A percentile compares a stretch with the other conserved stretches of the same genome.
phyloP scores from a whole-genome alignment of 1,140 invertebrate genomes.

The Nasonia vitripennis region DNA sequence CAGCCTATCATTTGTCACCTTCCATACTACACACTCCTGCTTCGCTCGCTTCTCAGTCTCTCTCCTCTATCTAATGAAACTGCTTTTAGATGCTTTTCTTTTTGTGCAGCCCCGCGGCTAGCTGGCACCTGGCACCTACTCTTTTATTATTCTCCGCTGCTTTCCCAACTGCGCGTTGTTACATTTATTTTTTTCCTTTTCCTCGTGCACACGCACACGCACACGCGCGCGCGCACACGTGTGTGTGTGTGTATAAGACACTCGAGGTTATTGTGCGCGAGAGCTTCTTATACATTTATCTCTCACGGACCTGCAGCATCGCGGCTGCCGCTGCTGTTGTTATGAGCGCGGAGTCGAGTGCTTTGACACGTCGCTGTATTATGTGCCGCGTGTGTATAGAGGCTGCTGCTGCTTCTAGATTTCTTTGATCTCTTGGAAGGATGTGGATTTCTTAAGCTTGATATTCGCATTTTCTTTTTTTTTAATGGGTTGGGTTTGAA shows the following conservation, averaged over 20 bases:
- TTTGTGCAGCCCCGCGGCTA: slow-evolving; percentile 40
- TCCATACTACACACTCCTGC: not conserved
- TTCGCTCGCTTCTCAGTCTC: not conserved
- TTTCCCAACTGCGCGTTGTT: slow-evolving; percentile 34
- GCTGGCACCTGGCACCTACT: slow-evolving; percentile 64
- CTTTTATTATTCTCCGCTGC: slow-evolving; percentile 63
- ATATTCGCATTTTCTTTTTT: not conserved
- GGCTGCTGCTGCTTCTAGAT: not conserved
- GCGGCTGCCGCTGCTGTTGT: too few relatives aligned
- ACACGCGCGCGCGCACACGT: too few relatives aligned
- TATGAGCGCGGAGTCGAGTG: slow-evolving; percentile 1
- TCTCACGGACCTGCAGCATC: not conserved
- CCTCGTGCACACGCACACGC: too few relatives aligned
- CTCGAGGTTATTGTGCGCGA: not conserved
- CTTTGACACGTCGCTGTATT: slow-evolving; percentile 29
- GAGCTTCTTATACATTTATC: not conserved
- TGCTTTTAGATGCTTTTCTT: slow-evolving; percentile 73
- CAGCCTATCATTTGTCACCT: slow-evolving; percentile 75
- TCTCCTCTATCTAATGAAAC: slow-evolving; percentile 70
- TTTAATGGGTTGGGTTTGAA: too few relatives aligned
- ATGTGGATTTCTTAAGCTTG: not conserved
- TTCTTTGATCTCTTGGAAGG: not conserved
- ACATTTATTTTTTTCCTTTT: slow-evolving; percentile 39
- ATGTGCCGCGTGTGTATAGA: not conserved
- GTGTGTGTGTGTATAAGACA: too few relatives aligned